A percentile compares a stretch with the other conserved stretches of the same genome.
phyloP scores from a whole-genome alignment of 2,113 vertebrate genomes.

The Nestor notabilis region DNA sequence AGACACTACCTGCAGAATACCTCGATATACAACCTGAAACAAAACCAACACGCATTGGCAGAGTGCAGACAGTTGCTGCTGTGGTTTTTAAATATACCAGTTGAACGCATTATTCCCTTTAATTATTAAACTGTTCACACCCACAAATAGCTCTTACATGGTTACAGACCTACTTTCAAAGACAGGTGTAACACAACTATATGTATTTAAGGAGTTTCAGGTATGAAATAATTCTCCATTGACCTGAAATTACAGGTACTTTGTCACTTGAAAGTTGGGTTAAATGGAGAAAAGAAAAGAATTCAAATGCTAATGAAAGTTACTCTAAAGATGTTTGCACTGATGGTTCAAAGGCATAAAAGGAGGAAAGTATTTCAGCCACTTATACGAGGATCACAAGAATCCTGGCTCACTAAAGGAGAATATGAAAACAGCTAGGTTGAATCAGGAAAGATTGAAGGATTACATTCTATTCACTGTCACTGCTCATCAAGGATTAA shows the following conservation, averaged over 20 bases:
- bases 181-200: not conserved
- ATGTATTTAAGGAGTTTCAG: not conserved
- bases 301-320: not conserved
- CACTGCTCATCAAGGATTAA: not conserved
- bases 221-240: not conserved
- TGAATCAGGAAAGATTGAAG: not conserved
- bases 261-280: not conserved
- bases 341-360: not conserved
- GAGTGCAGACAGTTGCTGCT: not conserved
- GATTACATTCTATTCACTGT: not conserved
- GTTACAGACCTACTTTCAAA: not conserved
- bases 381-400: not conserved
- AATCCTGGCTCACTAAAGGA: not conserved
- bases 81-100: not conserved
- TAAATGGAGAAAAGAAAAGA: not conserved
- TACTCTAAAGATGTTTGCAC: not conserved
- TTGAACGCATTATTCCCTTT: not conserved
- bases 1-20: slow-evolving; percentile 92
- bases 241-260: not conserved
- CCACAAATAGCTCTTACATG: not conserved
- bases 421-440: not conserved
- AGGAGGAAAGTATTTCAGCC: not conserved
- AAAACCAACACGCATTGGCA: not conserved
- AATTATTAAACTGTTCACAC: not conserved
- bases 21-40: slow-evolving; percentile 92